phyloP scores from a whole-genome alignment of 2,113 vertebrate species.

The Acanthisitta chloris region DNA sequence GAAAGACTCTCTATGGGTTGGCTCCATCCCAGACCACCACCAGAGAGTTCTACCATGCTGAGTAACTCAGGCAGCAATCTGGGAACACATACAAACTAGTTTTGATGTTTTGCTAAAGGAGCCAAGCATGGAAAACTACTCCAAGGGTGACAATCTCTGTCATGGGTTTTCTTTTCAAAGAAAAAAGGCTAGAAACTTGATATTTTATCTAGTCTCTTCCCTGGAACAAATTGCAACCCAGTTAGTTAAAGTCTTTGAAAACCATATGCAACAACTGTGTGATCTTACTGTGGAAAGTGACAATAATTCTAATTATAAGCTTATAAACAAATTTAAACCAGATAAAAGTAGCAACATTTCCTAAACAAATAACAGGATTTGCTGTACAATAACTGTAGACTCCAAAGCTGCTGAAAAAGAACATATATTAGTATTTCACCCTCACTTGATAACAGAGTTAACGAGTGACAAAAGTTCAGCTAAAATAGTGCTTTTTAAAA shows the following conservation, averaged over 20 bases:
- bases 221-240: not conserved
- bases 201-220: not conserved
- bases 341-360: not conserved
- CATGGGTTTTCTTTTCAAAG: not conserved
- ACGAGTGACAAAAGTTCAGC: not conserved
- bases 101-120: not conserved
- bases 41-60: not conserved
- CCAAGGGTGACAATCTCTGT: not conserved
- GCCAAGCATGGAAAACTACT: not conserved
- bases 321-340: not conserved
- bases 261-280: not conserved
- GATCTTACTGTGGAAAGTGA: not conserved
- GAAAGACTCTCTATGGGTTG: not conserved
- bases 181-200: not conserved
- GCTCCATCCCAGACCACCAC: not conserved
- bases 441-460: not conserved
- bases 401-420: not conserved
- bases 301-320: not conserved
- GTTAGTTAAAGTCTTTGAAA: not conserved
- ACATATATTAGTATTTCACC: not conserved
- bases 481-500: constrained; percentile 51
- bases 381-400: not conserved
- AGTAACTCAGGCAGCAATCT: not conserved
- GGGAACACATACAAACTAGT: not conserved
- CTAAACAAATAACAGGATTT: not conserved